Conservation (phyloP, 2,888 invertebrate species). For the Ischnura elegans region DNA sequence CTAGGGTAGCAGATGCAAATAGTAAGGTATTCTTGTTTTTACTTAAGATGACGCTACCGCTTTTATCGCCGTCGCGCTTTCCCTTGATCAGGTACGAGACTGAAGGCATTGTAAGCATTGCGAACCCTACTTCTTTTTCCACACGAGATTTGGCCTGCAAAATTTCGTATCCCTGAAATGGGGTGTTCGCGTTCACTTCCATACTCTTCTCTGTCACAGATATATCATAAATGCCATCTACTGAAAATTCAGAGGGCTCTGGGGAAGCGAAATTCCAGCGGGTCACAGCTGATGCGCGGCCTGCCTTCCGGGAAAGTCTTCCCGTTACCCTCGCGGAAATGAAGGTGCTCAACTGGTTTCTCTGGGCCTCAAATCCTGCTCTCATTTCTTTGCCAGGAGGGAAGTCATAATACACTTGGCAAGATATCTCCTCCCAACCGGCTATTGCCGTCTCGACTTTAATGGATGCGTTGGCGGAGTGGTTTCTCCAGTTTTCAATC, state of each 20-base stretch:
- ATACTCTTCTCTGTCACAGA: slow-evolving; percentile 29
- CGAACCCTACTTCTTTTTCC: slow-evolving; percentile 25
- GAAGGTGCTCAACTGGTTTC: neutral
- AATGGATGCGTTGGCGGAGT: neutral
- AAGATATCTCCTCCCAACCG: slow-evolving; percentile 3
- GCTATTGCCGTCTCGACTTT: neutral
- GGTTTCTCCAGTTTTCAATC: slow-evolving; percentile 22
- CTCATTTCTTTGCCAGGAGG: slow-evolving; percentile 54
- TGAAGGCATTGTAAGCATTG: neutral
- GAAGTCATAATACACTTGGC: slow-evolving; percentile 39
- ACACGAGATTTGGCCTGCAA: slow-evolving; percentile 41
- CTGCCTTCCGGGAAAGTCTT: slow-evolving; percentile 10
- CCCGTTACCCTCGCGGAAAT: neutral
- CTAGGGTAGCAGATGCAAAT: neutral
- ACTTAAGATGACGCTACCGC: neutral
- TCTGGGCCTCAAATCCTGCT: slow-evolving; percentile 13
- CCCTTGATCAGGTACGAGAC: slow-evolving; percentile 25
- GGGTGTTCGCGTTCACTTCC: neutral
- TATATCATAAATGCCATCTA: slow-evolving; percentile 52
- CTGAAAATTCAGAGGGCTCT: neutral
- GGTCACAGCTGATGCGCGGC: neutral
- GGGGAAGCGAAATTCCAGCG: slow-evolving; percentile 39
- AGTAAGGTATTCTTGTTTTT: slow-evolving; percentile 25
- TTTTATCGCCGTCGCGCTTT: slow-evolving; percentile 32
- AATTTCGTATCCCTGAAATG: slow-evolving; percentile 32